Evolutionary conservation across 2,797 vertebrate genomes (phyloP).

Genomic region (Neosilurus hyrtlii): DNA sequence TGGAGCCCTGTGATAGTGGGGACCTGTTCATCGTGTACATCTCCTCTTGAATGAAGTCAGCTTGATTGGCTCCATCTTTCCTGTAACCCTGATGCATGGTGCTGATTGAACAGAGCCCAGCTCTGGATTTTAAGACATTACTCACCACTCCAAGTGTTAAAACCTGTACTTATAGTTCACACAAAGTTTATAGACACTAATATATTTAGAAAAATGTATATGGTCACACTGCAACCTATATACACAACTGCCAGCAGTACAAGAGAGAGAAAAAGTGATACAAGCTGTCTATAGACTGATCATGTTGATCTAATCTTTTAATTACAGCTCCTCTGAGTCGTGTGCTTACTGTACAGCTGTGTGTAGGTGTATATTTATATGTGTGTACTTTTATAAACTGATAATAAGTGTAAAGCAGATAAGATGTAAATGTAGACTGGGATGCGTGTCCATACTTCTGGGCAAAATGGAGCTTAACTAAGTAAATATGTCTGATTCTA

Average conservation of each 20-base stretch:
- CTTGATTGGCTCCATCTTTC: too few species aligned
- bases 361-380: slow-evolving; percentile 25
- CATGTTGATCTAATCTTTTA: slow-evolving; percentile 39
- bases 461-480: neutral
- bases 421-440: neutral
- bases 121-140: neutral
- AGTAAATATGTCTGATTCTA: slow-evolving; percentile 18
- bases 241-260: neutral
- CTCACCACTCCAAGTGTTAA: neutral
- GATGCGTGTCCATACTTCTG: slow-evolving; percentile 11
- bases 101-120: neutral
- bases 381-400: slow-evolving; percentile 6
- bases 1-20: too few species aligned
- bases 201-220: too few species aligned
- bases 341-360: slow-evolving; percentile 22
- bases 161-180: neutral
- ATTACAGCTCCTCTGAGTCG: slow-evolving; percentile 25
- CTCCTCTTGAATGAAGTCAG: too few species aligned
- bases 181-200: neutral
- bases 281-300: slow-evolving; percentile 33
- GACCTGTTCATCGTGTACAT: too few species aligned
- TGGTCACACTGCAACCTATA: neutral
- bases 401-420: neutral
- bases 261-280: neutral
- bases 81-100: too few species aligned